These are phyloP conservation scores for Caloenas nicobarica DNA, from an alignment of 2,113 vertebrate genomes.

Conservation along the genomic window DNA sequence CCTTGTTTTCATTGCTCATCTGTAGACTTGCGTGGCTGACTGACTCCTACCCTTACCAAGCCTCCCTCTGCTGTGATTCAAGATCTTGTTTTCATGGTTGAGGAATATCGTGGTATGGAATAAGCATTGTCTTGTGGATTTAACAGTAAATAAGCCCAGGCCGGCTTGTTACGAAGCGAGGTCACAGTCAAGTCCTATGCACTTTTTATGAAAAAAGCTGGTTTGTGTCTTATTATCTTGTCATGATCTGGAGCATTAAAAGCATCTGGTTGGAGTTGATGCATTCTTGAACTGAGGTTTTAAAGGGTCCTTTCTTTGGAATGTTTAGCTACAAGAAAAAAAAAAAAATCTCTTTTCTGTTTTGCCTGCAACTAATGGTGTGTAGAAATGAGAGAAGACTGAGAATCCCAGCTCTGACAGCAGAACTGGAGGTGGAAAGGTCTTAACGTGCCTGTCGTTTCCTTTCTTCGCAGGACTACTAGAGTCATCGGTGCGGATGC, in stretches of 20 bases:
- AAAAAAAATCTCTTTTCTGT: neutral
- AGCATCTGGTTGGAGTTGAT: neutral
- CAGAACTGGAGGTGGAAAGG: neutral
- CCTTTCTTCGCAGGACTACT: slow-evolving; percentile 76
- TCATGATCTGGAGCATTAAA: neutral
- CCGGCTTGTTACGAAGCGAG: neutral
- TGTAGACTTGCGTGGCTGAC: neutral
- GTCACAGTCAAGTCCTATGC: neutral
- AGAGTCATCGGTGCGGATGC: slow-evolving; percentile 65
- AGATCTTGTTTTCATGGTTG: neutral
- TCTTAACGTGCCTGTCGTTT: neutral
- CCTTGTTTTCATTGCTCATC: slow-evolving; percentile 27
- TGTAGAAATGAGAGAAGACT: neutral
- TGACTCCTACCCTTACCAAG: neutral
- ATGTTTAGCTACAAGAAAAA: neutral
- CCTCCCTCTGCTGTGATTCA: neutral
- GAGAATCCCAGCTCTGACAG: neutral
- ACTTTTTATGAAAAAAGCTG: neutral
- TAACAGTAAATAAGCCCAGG: neutral
- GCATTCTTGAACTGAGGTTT: neutral
- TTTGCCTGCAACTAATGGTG: neutral
- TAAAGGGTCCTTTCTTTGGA: neutral
- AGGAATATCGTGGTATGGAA: neutral
- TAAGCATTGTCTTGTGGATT: neutral
- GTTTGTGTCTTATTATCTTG: neutral